A percentile compares a stretch with the other conserved stretches of the same genome.
Conservation (phyloP, 2,113 vertebrate species). For the Alligator sinensis region DNA sequence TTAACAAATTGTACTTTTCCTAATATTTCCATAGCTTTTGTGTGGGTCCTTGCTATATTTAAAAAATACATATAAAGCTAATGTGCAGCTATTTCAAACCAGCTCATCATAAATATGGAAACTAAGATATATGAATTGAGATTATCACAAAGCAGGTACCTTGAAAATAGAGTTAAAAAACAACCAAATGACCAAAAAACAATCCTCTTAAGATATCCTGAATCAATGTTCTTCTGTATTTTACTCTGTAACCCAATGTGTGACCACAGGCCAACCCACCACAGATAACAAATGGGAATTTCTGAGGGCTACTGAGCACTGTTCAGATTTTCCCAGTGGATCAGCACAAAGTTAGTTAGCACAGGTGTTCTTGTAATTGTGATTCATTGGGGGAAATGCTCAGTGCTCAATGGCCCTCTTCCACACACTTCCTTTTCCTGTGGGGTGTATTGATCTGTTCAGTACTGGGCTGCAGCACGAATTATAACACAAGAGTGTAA, state of each 20-base stretch:
- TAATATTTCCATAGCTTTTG: neutral
- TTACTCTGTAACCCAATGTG: constrained; percentile 55
- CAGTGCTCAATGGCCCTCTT: constrained; percentile 70
- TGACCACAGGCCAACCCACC: constrained; percentile 60
- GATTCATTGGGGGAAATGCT: constrained; percentile 78
- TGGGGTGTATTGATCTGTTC: constrained; percentile 64
- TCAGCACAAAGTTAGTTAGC: constrained; percentile 78
- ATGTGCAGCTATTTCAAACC: neutral
- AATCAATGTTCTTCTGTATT: constrained; percentile 64
- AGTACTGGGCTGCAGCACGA: constrained; percentile 38
- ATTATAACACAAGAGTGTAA: constrained; percentile 45
- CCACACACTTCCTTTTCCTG: constrained; percentile 56
- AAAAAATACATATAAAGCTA: neutral
- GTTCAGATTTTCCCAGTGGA: constrained; percentile 70
- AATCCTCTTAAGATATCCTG: constrained; percentile 54
- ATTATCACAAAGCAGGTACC: constrained; percentile 20
- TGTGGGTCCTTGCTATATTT: neutral
- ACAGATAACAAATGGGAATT: constrained; percentile 74
- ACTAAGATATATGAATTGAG: constrained; percentile 6
- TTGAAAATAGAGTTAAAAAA: constrained; percentile 64
- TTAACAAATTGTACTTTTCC: neutral
- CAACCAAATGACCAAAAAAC: neutral
- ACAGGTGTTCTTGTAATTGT: constrained; percentile 82
- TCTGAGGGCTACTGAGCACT: constrained; percentile 72
- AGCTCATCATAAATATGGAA: constrained; percentile 53